Percentiles rank a stretch among this genome's conserved stretches.
Conservation (phyloP, 2,113 vertebrate genomes). For the Bettongia penicillata region DNA sequence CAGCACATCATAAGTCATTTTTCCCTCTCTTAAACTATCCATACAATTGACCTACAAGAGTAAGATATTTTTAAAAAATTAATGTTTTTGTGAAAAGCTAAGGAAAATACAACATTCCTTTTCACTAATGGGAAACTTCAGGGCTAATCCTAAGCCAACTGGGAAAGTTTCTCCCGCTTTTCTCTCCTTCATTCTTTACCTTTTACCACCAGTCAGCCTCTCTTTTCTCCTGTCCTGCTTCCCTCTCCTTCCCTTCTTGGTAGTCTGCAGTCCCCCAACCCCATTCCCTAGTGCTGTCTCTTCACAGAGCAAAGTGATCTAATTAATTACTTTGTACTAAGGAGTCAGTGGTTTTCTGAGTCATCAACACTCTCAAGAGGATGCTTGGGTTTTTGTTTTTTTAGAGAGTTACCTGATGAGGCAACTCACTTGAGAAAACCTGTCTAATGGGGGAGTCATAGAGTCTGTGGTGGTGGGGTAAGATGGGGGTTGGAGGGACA, state of each 20-base stretch:
- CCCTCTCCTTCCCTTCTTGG: neutral
- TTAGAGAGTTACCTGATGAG: constrained; percentile 10
- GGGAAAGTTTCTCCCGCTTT: neutral
- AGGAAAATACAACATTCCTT: neutral
- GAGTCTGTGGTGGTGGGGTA: neutral
- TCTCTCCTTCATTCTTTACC: neutral
- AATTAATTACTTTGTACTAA: neutral
- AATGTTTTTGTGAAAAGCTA: neutral
- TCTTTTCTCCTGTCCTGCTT: neutral
- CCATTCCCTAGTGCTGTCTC: neutral
- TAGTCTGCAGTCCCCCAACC: neutral
- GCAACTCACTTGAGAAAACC: neutral
- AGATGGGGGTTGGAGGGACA: too few relatives aligned
- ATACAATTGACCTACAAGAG: neutral
- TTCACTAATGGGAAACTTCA: neutral
- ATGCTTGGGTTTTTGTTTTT: neutral
- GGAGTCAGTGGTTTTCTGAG: neutral
- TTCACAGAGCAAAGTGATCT: neutral
- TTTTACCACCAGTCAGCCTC: neutral
- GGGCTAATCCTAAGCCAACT: neutral
- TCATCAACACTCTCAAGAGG: neutral
- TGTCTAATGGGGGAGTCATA: neutral
- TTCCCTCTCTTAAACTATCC: neutral
- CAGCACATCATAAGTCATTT: neutral
- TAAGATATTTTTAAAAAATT: neutral